These are phyloP conservation scores for Seira ritae DNA, from an alignment of 2,888 invertebrate genomes.

Conservation along the genomic window DNA sequence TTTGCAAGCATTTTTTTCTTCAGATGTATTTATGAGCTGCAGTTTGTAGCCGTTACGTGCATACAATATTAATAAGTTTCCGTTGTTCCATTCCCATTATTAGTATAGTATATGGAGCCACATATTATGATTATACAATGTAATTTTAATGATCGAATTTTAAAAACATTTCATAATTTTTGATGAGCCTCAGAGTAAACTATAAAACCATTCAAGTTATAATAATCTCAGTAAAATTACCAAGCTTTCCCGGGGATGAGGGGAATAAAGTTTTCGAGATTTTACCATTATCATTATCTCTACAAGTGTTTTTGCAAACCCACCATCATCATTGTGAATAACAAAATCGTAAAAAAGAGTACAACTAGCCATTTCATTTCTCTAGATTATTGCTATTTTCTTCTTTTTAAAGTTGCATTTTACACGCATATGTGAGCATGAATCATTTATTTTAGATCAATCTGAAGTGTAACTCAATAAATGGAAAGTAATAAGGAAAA, in stretches of 20 bases:
- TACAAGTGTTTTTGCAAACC: not conserved
- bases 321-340: not conserved
- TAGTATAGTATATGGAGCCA: not conserved
- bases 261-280: not conserved
- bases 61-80: not conserved
- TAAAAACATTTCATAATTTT: not conserved
- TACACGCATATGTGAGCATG: constrained; percentile 56
- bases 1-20: not conserved
- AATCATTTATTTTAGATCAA: constrained; percentile 23
- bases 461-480: constrained; percentile 21
- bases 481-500: constrained; percentile 12
- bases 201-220: not conserved
- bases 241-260: not conserved
- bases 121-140: not conserved
- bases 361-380: not conserved
- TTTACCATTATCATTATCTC: constrained; percentile 1
- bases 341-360: constrained; percentile 1
- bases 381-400: constrained; percentile 9
- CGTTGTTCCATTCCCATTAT: constrained; percentile 3
- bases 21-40: not conserved
- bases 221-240: not conserved
- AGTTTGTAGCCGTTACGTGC: constrained; percentile 31
- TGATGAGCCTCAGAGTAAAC: not conserved
- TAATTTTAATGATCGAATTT: constrained; percentile 11
- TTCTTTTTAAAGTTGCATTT: constrained; percentile 36